These are phyloP conservation scores for Plagodis dolabraria DNA, from an alignment of 2,888 invertebrate species.

Conservation along the genomic window DNA sequence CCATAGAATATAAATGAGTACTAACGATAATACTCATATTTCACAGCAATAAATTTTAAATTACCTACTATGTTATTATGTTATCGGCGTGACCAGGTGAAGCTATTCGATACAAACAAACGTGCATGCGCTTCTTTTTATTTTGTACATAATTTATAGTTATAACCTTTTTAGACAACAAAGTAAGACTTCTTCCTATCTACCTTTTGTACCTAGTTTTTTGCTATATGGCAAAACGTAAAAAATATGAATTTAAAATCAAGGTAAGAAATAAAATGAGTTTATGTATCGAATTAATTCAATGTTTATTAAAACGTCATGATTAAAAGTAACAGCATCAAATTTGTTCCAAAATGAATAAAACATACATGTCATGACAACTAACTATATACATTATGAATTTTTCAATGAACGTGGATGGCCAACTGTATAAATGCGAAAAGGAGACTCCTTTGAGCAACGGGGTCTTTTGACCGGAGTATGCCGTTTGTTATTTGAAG, in stretches of 20 bases:
- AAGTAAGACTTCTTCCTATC: conserved; percentile 7
- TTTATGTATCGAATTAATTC: conserved; percentile 59
- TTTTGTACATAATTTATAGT: conserved; percentile 18
- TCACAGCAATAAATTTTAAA: conserved; percentile 40
- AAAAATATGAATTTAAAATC: neutral
- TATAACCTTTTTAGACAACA: conserved; percentile 16
- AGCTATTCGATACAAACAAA: conserved; percentile 28
- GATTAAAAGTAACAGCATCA: conserved; percentile 79
- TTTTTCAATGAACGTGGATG: conserved; percentile 15
- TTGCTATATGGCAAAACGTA: too few relatives aligned
- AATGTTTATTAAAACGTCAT: conserved; percentile 81
- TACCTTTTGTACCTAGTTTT: neutral
- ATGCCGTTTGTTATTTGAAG: too few relatives aligned
- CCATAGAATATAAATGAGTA: conserved; percentile 13
- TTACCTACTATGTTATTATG: conserved; percentile 36
- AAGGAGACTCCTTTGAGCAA: too few relatives aligned
- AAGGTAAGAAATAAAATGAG: conserved; percentile 37
- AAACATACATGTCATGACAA: conserved; percentile 48
- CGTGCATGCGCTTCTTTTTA: conserved; percentile 25
- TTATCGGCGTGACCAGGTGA: conserved; percentile 35
- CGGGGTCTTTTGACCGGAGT: too few relatives aligned
- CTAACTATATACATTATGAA: conserved; percentile 56
- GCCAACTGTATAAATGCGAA: too few relatives aligned
- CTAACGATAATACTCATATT: conserved; percentile 34
- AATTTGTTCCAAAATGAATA: conserved; percentile 73